phyloP scores from a whole-genome alignment of 2,888 invertebrate species.

The Platycnemis pennipes region DNA sequence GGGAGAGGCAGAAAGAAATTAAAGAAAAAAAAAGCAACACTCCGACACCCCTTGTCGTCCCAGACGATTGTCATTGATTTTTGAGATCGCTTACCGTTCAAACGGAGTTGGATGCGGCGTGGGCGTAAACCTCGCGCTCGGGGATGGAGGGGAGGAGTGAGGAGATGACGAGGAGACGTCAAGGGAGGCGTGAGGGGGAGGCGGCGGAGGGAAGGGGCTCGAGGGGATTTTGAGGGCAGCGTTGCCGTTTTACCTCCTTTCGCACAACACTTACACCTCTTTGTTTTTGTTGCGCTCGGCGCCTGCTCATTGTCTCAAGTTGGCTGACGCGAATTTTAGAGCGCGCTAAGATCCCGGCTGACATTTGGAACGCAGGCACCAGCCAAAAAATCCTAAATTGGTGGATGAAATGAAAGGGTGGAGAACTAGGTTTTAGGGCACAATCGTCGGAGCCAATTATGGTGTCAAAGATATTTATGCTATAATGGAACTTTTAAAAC shows the following conservation, averaged over 20 bases:
- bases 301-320: neutral
- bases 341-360: neutral
- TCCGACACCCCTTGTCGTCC: conserved; percentile 48
- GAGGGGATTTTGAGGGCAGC: neutral
- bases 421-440: too few relatives aligned
- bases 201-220: neutral
- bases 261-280: neutral
- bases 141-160: neutral
- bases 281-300: neutral
- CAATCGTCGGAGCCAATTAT: too few relatives aligned
- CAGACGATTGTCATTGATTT: conserved; percentile 65
- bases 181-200: neutral
- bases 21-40: neutral
- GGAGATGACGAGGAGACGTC: neutral
- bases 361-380: neutral
- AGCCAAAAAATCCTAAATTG: too few relatives aligned
- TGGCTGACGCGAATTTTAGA: neutral
- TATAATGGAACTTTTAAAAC: too few relatives aligned
- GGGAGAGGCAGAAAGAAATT: neutral
- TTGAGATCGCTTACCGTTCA: conserved; percentile 65
- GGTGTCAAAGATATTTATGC: too few relatives aligned
- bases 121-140: neutral
- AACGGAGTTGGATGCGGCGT: neutral
- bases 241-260: neutral
- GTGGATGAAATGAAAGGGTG: too few relatives aligned